Base-by-base conservation (phyloP, 2,888 invertebrate genomes). In the Morpho helenor region DNA sequence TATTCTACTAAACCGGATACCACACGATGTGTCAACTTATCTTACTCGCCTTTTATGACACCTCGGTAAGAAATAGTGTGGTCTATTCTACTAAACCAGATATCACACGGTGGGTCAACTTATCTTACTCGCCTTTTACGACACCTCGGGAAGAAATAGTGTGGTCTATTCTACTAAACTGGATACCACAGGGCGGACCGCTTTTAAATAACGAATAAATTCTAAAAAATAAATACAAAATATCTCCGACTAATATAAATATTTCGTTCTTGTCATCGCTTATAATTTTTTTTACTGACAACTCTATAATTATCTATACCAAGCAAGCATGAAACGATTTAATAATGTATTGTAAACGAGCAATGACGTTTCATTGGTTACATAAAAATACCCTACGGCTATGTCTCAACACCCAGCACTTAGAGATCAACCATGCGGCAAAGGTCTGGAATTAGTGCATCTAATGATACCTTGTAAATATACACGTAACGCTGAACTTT, bases 281-380 rank as follows among this genome's bases (percentile, higher is more conserved):
- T 16, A 16, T 16, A 16, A 16, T 16, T 47, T 47, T 47, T 53
- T 53, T 46, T 41, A 53, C 46, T 53, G 45, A 53, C 6, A 44
- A 52, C 45, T 56, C 43, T 10, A 2, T 59, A 66, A 65, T 74
- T 75, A 76, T 69, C 68, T 61, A 65, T 52, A 59, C 59, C 68
- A 73, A 72, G 68, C 68, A 16, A 73, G 70, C 82, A 69, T 80
- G 67, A 75, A 81, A 82, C 71, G 63, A 74, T 75, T 71, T 80
- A 71, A 79, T 68, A 68, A 66, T 65, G 65, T 45, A 59, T 60
- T 56, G 56, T 59, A 55, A 61, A 64, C 57, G 8, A 16, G 48
- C 57, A 63, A 58, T 48, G 54, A 61, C 44, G 58, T 61, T 58
- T 57, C 59, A 59, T 59, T 61, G 61, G 52, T 8, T 52, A 51